A percentile compares a stretch with the other conserved stretches of the same genome.
Conservation (phyloP, 1,140 invertebrate genomes). For the Acromyrmex echinatior region DNA sequence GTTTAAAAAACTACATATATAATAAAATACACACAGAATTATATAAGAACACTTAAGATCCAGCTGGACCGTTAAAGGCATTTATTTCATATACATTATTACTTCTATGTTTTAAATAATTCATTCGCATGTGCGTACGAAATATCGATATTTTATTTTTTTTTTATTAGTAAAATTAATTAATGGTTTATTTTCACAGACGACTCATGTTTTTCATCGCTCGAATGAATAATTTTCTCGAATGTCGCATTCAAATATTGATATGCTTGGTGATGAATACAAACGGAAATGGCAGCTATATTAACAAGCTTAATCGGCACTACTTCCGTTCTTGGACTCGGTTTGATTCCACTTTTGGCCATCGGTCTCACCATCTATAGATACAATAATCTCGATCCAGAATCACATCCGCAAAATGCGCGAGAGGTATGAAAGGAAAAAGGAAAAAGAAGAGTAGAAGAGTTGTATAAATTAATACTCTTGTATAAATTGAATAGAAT, state of each 20-base stretch:
- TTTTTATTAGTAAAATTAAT: slow-evolving; percentile 11
- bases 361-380: slow-evolving; percentile 93
- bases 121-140: background rate
- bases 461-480: background rate
- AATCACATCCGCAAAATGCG: slow-evolving; percentile 91
- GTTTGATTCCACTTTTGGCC: slow-evolving; percentile 92
- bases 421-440: slow-evolving; percentile 87
- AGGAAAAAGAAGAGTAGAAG: background rate
- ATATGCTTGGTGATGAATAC: slow-evolving; percentile 46
- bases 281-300: slow-evolving; percentile 80
- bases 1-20: too few relatives aligned
- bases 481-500: background rate
- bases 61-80: too few relatives aligned
- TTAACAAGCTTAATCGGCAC: slow-evolving; percentile 81
- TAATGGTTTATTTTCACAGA: slow-evolving; percentile 13
- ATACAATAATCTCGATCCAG: slow-evolving; percentile 93
- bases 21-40: too few relatives aligned
- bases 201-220: background rate
- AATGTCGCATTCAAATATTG: slow-evolving; percentile 58
- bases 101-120: background rate
- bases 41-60: too few relatives aligned
- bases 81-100: background rate
- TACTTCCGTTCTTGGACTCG: slow-evolving; percentile 88
- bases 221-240: background rate
- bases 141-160: background rate